These are phyloP conservation scores for Teleopsis dalmanni DNA, from an alignment of 1,140 invertebrate species.

Conservation along the genomic window DNA sequence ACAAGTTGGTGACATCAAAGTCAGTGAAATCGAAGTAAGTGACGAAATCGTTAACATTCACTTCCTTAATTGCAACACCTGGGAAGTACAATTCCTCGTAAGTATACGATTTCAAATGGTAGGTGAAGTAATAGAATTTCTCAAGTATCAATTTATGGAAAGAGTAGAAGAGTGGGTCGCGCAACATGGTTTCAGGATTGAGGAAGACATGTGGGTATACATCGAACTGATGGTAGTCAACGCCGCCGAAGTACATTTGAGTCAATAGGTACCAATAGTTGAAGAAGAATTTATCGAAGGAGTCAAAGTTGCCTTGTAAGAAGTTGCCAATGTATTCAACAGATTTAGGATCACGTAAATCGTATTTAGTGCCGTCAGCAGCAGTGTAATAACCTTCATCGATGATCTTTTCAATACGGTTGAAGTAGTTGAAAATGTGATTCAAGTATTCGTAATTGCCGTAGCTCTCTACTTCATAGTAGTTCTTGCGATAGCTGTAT, in stretches of 20 bases:
- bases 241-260: conserved; percentile 34
- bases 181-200: conserved; percentile 49
- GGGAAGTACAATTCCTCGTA: conserved; percentile 8
- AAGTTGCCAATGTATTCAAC: conserved; percentile 49
- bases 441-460: conserved; percentile 48
- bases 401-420: conserved; percentile 55
- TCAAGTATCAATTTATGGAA: conserved; percentile 50
- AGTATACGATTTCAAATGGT: conserved; percentile 11
- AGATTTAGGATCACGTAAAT: conserved; percentile 46
- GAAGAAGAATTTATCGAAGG: conserved; percentile 50
- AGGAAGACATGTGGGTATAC: conserved; percentile 46
- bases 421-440: conserved; percentile 49
- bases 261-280: conserved; percentile 48
- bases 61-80: conserved; percentile 49
- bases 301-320: conserved; percentile 56
- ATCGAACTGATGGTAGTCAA: conserved; percentile 25
- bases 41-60: conserved; percentile 47
- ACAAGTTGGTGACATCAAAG: conserved; percentile 41
- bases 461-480: conserved; percentile 53
- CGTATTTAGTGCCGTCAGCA: conserved; percentile 44
- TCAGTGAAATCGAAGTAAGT: conserved; percentile 40
- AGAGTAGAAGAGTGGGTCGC: conserved; percentile 53
- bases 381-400: conserved; percentile 54
- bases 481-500: conserved; percentile 53
- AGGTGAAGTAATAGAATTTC: conserved; percentile 37